Base-by-base conservation (phyloP, 1,140 invertebrate genomes). In the Psix sp. region DNA sequence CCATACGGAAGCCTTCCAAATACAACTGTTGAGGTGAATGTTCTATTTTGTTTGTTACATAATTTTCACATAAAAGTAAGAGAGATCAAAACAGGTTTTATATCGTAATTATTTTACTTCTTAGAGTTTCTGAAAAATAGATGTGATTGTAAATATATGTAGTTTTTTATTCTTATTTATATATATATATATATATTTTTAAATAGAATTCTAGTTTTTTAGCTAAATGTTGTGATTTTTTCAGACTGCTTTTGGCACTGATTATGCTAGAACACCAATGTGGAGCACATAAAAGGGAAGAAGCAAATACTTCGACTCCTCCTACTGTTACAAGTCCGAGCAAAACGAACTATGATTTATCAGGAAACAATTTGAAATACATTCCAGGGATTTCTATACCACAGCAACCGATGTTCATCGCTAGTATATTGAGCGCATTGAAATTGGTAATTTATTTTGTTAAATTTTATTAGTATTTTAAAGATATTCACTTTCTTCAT, bases 401-500 rank as follows among this genome's bases (percentile, higher is more conserved):
- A 24, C 91, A 94, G 77, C 95, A 97, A 83, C 91, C 94, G 13
- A 94, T 97, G 90, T 96, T 98, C 80, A 84, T 96, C 13, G 91
- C 93, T 15, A 93, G 94, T 33, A 90, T 97, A 46, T 84, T 95
- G 38, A 94, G 90, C 76, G 95, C 95, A 11, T 86, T 97, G 31
- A 90, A 91, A 82, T 77, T 88, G 68, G 88, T 88, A 73, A 46
- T 59, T 39, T 24, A 24, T 24, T 4, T 24, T 24, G n/a, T 24
- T 24, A 24, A 4, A 7, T 24, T 24, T 40, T 13, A 43, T 43
- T 38, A 24, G 17, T 4, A 24, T 33, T 51, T 43, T 2, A 26
- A n/a, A n/a, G n/a, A n/a, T n/a, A n/a, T n/a, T n/a, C n/a, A n/a
- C n/a, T n/a, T n/a, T n/a, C n/a, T n/a, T n/a, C n/a, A n/a, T n/a